Evolutionary conservation across 2,113 vertebrate species (phyloP), one percentile per base, ranked within the genome.

Genomic region (Oreochromis niloticus): DNA sequence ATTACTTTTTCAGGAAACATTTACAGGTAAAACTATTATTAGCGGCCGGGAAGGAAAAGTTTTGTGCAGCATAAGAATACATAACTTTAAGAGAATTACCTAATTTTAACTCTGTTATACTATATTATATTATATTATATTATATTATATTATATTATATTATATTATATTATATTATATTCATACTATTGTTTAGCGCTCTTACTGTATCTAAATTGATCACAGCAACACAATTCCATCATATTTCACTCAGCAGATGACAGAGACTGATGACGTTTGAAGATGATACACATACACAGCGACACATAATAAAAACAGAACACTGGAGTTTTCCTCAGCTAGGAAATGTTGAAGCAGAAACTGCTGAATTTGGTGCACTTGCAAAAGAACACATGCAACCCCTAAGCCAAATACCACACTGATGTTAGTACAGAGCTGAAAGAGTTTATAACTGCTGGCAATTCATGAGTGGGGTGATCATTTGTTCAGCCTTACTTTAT

Each of bases 121-220:
- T n/a, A n/a, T 19, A 63, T 19, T 63, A 63, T 55, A 24, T 24
- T 55, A 55, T 61, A 34, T 34, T 61, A 61, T 61, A 63, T 63
- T 63, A 63, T 66, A 36, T 66, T 63, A 63, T 36, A 63, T 63
- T 6, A 63, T 63, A 63, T 66, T n/a, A 66, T 66, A 22, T 22
- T 24, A 68, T 71, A 41, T 41, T 68, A 68, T 68, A 39, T 68
- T 68, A 66, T 41, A 13, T 39, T 41, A 41, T 68, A 66, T 27
- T 27, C 27, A 27, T 34, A 22, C 27, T 50, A 36, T 54, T 92
- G 71, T 88, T 87, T 46, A 24, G 52, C 82, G 17, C 36, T 83
- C 75, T 39, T 83, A 48, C 13, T 30, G n/a, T 50, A 50, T 39
- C 30, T 88, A 22, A 78, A 91, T 54, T 87, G 83, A 92, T 89